Base-by-base conservation (phyloP, 2,113 vertebrate genomes). In the Platanista minor region DNA sequence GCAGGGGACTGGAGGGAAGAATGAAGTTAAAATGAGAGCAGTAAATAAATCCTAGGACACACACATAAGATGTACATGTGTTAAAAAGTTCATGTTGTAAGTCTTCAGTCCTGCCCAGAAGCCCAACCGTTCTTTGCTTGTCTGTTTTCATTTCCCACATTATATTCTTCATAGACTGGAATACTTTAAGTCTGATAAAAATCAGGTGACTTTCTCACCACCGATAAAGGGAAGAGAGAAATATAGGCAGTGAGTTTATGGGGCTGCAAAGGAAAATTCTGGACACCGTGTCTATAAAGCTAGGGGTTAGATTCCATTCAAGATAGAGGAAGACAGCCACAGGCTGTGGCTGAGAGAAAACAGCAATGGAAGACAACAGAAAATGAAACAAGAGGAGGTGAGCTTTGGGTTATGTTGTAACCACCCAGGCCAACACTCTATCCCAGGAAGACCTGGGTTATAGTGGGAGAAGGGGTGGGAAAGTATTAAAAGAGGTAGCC, bases 101-200 rank as follows among this genome's bases (percentile, higher is more conserved):
- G 81, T 84, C 59, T 36, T 78, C 39, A 43, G 77, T 89, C 81
- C 91, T 95, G 9, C 59, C 64, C 61, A 82, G 86, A 71, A 86
- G 80, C 57, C 25, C 17, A 95, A 96, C 10, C 49, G 46, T 96
- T 95, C 72, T 57, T 95, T 94, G 77, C 77, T 91, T 87, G 8
- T 78, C 88, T 91, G 54, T 86, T 95, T 97, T 94, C 25, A 31
- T 92, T 96, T 72, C n/a, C 72, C 46, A 93, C 17, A 87, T 89
- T 97, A 54, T 52, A 96, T 96, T 97, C 96, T 97, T 97, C 87
- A 96, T 87, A 80, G 52, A 59, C 39, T 87, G 1, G 33, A 89
- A 90, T 74, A 87, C 13, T 81, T 15, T 80, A 86, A 97, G n/a
- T 89, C 72, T 87, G 67, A 93, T 95, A 89, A 96, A 97, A 93